Evolutionary conservation across 2,113 vertebrate species (phyloP), one percentile per base, ranked within the genome.

Genomic region (Marmota monax): DNA sequence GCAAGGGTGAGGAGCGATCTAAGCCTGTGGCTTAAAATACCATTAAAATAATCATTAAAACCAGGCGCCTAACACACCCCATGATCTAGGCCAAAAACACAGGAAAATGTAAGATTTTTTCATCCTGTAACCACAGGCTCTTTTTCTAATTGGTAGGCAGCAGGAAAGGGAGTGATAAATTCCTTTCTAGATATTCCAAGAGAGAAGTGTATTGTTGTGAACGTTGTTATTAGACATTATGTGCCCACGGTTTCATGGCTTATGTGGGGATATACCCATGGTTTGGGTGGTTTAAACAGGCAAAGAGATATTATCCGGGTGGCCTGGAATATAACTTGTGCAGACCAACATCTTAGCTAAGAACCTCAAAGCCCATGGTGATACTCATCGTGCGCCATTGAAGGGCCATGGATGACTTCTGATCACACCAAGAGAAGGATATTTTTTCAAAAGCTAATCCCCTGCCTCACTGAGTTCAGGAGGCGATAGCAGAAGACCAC

Each of bases 41-140:
- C 89, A 90, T 97, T 92, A 93, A 96, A 96, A 97, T 96, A 97
- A 97, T 92, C 92, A 97, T 97, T 96, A 94, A 93, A 97, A 95
- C 45, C 76, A 96, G 86, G 95, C 39, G 4, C 48, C 87, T 80
- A 79, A 84, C 53, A 51, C 4, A 2, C 79, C 74, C 88, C 58
- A 45, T 37, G 73, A 48, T 84, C 77, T 88, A 94, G 72, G 86
- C 95, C 94, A 77, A 80, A 95, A 78, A 90, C 32, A 94, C 27
- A 90, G 86, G 76, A 95, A 97, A 97, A 96, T 63, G 16, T 53
- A 80, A n/a, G 65, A 61, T 70, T 97, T 96, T 92, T 95, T 94
- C 29, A 77, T n/a, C 51, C 91, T n/a, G 61, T 34, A 79, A 79
- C 73, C 78, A 76, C 65, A 77, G 82, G 58, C 76, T 78, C 29